These are phyloP conservation scores for Dastarcus helophoroides DNA, from an alignment of 2,888 invertebrate species.

Conservation along the genomic window DNA sequence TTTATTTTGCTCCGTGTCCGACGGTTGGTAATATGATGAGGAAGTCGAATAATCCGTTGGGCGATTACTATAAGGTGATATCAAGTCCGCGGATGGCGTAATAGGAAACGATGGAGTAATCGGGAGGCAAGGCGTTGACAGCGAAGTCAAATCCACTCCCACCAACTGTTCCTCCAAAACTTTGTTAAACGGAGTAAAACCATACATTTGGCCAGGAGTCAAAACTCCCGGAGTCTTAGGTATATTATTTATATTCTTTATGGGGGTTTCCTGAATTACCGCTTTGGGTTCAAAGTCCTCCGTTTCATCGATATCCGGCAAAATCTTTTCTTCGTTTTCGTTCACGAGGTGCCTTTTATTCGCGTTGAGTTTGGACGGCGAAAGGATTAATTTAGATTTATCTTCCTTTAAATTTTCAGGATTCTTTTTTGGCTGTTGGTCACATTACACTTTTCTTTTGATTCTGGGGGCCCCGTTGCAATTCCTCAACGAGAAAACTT, in stretches of 20 bases:
- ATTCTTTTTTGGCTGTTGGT: slow-evolving; percentile 12
- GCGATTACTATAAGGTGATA: slow-evolving; percentile 18
- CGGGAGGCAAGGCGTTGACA: slow-evolving; percentile 31
- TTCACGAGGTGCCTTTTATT: slow-evolving; percentile 21
- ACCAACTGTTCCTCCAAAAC: slow-evolving; percentile 29
- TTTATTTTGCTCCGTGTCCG: slow-evolving; percentile 31
- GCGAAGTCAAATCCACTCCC: slow-evolving; percentile 25
- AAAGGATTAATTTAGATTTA: slow-evolving; percentile 18
- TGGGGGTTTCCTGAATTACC: slow-evolving; percentile 19
- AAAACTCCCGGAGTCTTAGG: slow-evolving; percentile 22
- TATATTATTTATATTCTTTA: slow-evolving; percentile 14
- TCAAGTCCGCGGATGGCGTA: slow-evolving; percentile 20
- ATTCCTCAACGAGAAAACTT: slow-evolving; percentile 15
- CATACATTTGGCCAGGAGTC: slow-evolving; percentile 14
- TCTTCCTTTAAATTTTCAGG: slow-evolving; percentile 2
- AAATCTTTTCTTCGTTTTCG: not conserved
- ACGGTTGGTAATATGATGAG: slow-evolving; percentile 35
- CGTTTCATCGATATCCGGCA: not conserved
- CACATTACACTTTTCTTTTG: slow-evolving; percentile 25
- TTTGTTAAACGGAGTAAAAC: slow-evolving; percentile 30
- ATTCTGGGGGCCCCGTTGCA: slow-evolving; percentile 17
- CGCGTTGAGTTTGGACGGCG: slow-evolving; percentile 26
- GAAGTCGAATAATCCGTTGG: slow-evolving; percentile 35
- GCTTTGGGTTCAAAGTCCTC: slow-evolving; percentile 3
- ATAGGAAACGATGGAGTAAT: slow-evolving; percentile 30